Percentiles rank a stretch among this genome's conserved stretches.
Conservation (phyloP, 2,888 invertebrate species). For the Tipula helvola region DNA sequence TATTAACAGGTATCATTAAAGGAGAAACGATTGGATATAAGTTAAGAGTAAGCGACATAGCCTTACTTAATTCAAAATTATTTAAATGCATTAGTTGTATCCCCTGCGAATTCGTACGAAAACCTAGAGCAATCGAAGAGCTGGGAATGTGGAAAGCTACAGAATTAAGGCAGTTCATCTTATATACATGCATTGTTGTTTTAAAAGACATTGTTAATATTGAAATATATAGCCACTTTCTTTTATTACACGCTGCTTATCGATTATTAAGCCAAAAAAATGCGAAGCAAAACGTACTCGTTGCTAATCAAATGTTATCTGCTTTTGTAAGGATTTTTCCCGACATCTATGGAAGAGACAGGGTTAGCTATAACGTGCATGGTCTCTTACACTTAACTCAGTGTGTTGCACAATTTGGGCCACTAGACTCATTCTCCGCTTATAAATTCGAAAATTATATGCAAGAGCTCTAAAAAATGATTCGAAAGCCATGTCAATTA, state of each 20-base stretch:
- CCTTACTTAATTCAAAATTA: not conserved
- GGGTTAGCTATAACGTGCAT: not conserved
- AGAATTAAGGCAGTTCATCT: conserved; percentile 13
- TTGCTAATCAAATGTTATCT: not conserved
- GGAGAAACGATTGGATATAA: not conserved
- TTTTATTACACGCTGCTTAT: too few species aligned
- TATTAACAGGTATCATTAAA: not conserved
- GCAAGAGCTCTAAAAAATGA: not conserved
- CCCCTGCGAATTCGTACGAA: conserved; percentile 16
- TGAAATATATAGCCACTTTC: too few species aligned
- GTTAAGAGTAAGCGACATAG: not conserved
- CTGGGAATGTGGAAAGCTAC: conserved; percentile 16
- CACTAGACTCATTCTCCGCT: too few species aligned
- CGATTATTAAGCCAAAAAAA: not conserved
- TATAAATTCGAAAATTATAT: too few species aligned
- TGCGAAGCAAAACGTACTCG: not conserved
- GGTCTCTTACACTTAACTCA: not conserved
- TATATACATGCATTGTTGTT: conserved; percentile 16
- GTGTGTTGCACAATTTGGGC: not conserved
- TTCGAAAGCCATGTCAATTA: too few species aligned
- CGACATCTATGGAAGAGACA: too few species aligned
- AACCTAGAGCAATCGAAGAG: conserved; percentile 16
- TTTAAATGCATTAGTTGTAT: not conserved
- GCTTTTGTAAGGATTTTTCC: too few species aligned
- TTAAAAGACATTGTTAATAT: conserved; percentile 16